Conservation (phyloP, 92 coral and sea anemone genomes). For the Diadumene lineata region DNA sequence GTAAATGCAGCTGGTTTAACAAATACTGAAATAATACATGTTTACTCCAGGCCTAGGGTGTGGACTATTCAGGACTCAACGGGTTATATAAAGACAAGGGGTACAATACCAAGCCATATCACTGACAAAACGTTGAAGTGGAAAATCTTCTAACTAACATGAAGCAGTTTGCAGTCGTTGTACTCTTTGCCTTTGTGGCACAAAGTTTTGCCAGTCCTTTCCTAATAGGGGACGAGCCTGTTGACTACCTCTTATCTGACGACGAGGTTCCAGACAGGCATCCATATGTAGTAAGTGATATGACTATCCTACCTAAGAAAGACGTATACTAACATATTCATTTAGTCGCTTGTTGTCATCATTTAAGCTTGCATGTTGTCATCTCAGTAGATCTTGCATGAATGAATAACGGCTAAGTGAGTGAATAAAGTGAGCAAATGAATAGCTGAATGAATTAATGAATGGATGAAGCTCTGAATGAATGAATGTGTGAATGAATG, state of each 20-base stretch:
- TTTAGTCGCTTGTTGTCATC: background rate
- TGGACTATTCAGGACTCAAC: background rate
- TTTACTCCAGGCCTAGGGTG: background rate
- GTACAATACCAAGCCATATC: background rate
- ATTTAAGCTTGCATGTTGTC: background rate
- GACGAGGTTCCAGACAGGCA: conserved; percentile 41
- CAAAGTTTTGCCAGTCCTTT: conserved; percentile 11
- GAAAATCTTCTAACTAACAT: background rate
- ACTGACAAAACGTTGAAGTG: background rate
- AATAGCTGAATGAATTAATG: background rate
- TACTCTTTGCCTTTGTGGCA: conserved; percentile 33
- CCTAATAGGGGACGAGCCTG: too few species aligned
- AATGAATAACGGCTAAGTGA: background rate
- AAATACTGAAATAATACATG: background rate
- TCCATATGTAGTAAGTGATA: conserved; percentile 45
- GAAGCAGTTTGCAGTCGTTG: conserved; percentile 25
- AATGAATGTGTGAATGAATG: background rate
- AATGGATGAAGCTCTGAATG: background rate
- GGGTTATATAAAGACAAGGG: background rate
- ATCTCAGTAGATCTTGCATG: background rate
- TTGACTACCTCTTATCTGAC: conserved; percentile 15
- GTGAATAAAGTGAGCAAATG: background rate
- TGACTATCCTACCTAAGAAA: background rate
- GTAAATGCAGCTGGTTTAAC: background rate
- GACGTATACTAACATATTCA: background rate